phyloP scores from a whole-genome alignment of 2,888 invertebrate genomes.

The Eupelmus urozonus region DNA sequence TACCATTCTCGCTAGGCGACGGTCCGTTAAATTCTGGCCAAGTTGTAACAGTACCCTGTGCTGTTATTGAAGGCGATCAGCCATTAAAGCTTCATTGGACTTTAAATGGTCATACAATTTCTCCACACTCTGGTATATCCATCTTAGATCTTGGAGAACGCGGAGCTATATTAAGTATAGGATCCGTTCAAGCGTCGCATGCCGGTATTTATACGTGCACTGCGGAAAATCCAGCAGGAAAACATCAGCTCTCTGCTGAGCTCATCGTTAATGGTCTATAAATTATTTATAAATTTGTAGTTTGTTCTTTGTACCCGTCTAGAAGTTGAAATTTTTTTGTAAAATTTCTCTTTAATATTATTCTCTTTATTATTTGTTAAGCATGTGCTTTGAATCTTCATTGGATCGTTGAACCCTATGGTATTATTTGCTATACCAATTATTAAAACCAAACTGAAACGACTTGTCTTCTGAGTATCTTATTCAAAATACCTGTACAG shows the following conservation, averaged over 20 bases:
- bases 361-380: conserved; percentile 13
- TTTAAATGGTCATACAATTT: conserved; percentile 76
- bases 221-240: conserved; percentile 80
- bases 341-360: neutral
- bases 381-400: conserved; percentile 11
- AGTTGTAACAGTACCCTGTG: conserved; percentile 81
- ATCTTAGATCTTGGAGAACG: conserved; percentile 82
- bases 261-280: conserved; percentile 79
- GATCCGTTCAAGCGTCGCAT: conserved; percentile 80
- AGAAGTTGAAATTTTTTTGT: conserved; percentile 48
- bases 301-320: neutral
- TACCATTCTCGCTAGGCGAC: conserved; percentile 81
- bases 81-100: conserved; percentile 83
- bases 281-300: conserved; percentile 9
- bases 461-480: too few relatives aligned
- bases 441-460: neutral
- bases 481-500: too few relatives aligned
- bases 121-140: conserved; percentile 78
- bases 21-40: conserved; percentile 82
- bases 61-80: conserved; percentile 82
- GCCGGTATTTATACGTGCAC: conserved; percentile 82
- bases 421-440: neutral
- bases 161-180: conserved; percentile 82
- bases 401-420: conserved; percentile 1
- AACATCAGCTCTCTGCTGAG: conserved; percentile 79